Percentiles rank a stretch among this genome's conserved stretches.
phyloP scores from a whole-genome alignment of 2,888 invertebrate genomes.

The Drosophila villosipedis region DNA sequence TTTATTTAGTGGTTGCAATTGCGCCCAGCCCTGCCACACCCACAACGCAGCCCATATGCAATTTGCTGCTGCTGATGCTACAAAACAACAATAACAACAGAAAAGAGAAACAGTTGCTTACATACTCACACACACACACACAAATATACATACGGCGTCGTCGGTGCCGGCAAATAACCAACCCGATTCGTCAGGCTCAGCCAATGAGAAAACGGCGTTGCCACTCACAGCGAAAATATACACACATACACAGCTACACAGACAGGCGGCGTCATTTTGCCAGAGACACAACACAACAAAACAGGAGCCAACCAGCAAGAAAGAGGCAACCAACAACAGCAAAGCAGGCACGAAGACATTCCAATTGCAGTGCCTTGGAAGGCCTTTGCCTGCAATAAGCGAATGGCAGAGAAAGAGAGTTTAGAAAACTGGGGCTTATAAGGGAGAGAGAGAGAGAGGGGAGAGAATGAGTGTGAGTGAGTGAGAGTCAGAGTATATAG shows the following conservation, averaged over 20 bases:
- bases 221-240: slow-evolving; percentile 24
- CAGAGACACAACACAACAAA: slow-evolving; percentile 80
- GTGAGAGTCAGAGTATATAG: slow-evolving; percentile 24
- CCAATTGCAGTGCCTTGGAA: slow-evolving; percentile 78
- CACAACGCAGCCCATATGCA: slow-evolving; percentile 51
- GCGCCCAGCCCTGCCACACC: slow-evolving; percentile 59
- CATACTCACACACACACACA: slow-evolving; percentile 7
- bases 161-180: slow-evolving; percentile 66
- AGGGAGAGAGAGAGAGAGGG: slow-evolving; percentile 16
- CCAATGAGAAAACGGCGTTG: slow-evolving; percentile 77
- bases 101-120: slow-evolving; percentile 48
- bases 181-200: slow-evolving; percentile 74
- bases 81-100: slow-evolving; percentile 53
- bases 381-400: slow-evolving; percentile 48
- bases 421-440: slow-evolving; percentile 18
- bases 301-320: slow-evolving; percentile 78
- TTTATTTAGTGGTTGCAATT: slow-evolving; percentile 79
- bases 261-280: slow-evolving; percentile 76
- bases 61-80: slow-evolving; percentile 56
- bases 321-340: slow-evolving; percentile 59
- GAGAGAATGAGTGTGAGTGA: slow-evolving; percentile 14
- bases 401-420: slow-evolving; percentile 21
- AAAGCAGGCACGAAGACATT: slow-evolving; percentile 70
- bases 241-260: slow-evolving; percentile 64
- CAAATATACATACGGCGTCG: neutral